Conservation (phyloP, 2,113 vertebrate genomes). For the Heteronetta atricapilla region DNA sequence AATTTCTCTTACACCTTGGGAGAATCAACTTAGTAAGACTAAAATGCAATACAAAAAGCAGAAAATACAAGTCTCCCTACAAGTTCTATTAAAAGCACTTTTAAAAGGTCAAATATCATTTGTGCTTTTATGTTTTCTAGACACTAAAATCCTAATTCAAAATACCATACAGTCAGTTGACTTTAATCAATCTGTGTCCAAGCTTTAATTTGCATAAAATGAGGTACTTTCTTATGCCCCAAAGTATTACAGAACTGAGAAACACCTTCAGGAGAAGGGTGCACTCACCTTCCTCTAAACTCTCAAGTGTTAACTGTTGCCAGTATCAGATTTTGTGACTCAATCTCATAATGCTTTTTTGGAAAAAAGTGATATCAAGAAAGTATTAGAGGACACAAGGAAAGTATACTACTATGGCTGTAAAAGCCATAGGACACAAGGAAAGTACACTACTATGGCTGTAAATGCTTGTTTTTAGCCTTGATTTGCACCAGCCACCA, state of each 20-base stretch:
- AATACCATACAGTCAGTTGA: background rate
- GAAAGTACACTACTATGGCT: background rate
- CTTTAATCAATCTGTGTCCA: background rate
- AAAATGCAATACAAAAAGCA: background rate
- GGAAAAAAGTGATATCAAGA: background rate
- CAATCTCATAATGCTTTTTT: background rate
- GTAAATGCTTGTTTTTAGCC: background rate
- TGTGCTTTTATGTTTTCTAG: background rate
- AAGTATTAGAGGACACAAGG: background rate
- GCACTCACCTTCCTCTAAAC: background rate
- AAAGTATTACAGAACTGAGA: background rate
- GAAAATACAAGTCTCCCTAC: background rate
- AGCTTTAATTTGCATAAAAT: background rate
- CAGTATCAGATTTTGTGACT: background rate
- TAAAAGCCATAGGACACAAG: too few relatives aligned
- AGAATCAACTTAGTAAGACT: background rate
- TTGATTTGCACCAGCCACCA: background rate
- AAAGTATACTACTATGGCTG: background rate
- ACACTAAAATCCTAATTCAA: background rate
- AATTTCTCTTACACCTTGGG: background rate
- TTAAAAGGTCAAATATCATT: background rate
- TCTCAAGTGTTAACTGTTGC: background rate
- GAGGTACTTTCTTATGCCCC: background rate
- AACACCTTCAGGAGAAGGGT: background rate
- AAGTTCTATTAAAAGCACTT: background rate